Conservation (phyloP, 2,797 vertebrate species). For the Phyllotis vaccarum region DNA sequence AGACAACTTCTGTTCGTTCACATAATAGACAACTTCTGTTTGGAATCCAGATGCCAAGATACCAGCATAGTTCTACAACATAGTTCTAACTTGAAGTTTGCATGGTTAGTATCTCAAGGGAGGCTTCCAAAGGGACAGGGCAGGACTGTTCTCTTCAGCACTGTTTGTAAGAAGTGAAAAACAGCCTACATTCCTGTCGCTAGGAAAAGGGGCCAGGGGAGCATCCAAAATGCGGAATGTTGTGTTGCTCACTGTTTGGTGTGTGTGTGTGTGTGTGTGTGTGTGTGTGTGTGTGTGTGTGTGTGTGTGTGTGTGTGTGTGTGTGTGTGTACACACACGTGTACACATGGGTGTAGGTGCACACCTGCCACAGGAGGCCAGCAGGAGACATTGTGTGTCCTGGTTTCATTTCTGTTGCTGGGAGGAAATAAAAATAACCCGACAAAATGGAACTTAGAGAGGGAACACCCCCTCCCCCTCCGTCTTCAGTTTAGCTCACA, state of each 20-base stretch:
- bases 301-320: neutral
- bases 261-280: neutral
- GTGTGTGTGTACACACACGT: too few relatives aligned
- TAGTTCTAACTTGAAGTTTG: conserved; percentile 20
- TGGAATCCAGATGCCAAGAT: neutral
- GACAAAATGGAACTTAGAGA: neutral
- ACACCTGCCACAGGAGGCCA: neutral
- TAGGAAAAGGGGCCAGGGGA: conserved; percentile 1
- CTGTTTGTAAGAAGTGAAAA: neutral
- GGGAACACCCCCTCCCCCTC: neutral
- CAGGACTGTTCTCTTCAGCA: neutral
- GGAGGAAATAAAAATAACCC: neutral
- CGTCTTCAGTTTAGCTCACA: neutral
- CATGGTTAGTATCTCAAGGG: conserved; percentile 18
- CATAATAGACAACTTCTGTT: neutral
- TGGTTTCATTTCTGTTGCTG: neutral
- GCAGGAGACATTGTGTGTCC: neutral
- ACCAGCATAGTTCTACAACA: neutral
- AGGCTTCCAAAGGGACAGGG: conserved; percentile 1
- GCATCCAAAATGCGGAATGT: neutral
- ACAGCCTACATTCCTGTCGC: neutral
- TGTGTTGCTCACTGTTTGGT: neutral
- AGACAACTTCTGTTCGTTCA: conserved; percentile 6
- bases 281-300: neutral
- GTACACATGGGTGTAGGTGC: too few relatives aligned